phyloP scores from a whole-genome alignment of 1,140 invertebrate species.

The Globodera rostochiensis region DNA sequence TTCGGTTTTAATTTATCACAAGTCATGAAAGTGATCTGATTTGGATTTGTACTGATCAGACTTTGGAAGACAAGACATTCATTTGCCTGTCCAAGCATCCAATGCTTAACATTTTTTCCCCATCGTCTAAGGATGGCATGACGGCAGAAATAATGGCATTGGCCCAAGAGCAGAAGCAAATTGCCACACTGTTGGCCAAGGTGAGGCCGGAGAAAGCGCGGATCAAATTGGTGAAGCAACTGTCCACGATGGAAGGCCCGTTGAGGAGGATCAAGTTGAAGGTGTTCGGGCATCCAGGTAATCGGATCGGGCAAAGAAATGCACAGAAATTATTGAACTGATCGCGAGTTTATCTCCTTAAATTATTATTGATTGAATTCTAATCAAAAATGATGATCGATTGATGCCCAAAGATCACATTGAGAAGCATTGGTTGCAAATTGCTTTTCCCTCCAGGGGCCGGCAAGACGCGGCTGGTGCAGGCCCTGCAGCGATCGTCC shows the following conservation, averaged over 20 bases:
- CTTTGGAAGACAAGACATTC: too few species aligned
- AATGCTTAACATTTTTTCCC: too few species aligned
- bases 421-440: background rate
- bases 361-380: too few species aligned
- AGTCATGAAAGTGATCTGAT: too few species aligned
- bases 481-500: slow-evolving; percentile 71
- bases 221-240: slow-evolving; percentile 75
- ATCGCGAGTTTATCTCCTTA: too few species aligned
- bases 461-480: slow-evolving; percentile 78
- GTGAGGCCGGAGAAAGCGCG: slow-evolving; percentile 72
- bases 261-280: slow-evolving; percentile 77
- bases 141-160: slow-evolving; percentile 80
- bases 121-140: slow-evolving; percentile 72
- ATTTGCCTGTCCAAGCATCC: too few species aligned
- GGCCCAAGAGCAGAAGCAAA: slow-evolving; percentile 77
- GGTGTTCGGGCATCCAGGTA: slow-evolving; percentile 71
- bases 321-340: too few species aligned
- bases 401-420: background rate
- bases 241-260: slow-evolving; percentile 73
- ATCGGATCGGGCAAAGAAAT: background rate
- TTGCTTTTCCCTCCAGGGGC: slow-evolving; percentile 71
- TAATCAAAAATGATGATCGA: too few species aligned
- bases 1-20: too few species aligned
- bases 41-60: too few species aligned
- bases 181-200: slow-evolving; percentile 76